Evolutionary conservation across 2,113 vertebrate species (phyloP).

Genomic region (Seriola quinqueradiata): DNA sequence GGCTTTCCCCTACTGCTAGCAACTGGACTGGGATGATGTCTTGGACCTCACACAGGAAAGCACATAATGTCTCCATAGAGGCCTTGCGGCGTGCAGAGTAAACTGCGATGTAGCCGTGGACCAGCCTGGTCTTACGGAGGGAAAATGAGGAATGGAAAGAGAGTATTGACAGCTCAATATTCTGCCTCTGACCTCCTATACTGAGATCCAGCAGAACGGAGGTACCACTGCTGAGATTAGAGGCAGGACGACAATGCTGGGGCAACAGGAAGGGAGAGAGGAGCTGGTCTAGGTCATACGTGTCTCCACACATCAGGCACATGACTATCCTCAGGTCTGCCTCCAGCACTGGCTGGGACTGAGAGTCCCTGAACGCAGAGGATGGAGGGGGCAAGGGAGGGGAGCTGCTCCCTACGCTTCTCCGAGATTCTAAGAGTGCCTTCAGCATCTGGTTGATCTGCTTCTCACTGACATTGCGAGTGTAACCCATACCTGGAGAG

Average conservation of each 20-base stretch:
- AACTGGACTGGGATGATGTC: slow-evolving; percentile 96
- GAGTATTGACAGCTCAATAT: slow-evolving; percentile 90
- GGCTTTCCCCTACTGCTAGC: slow-evolving; percentile 89
- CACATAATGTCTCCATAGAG: slow-evolving; percentile 93
- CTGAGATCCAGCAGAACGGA: slow-evolving; percentile 90
- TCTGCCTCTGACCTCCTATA: slow-evolving; percentile 88
- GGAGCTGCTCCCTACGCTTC: slow-evolving; percentile 85
- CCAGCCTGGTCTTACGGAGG: slow-evolving; percentile 90
- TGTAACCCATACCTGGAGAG: slow-evolving; percentile 90
- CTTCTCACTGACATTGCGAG: slow-evolving; percentile 92
- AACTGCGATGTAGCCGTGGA: slow-evolving; percentile 95
- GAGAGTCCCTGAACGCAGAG: slow-evolving; percentile 87
- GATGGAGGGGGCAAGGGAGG: slow-evolving; percentile 82
- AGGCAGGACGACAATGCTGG: slow-evolving; percentile 87
- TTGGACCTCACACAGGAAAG: slow-evolving; percentile 96
- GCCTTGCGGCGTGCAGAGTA: slow-evolving; percentile 93
- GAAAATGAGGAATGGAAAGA: slow-evolving; percentile 96
- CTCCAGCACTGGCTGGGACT: slow-evolving; percentile 82
- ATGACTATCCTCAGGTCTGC: slow-evolving; percentile 91
- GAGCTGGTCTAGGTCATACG: slow-evolving; percentile 90
- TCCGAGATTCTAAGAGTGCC: slow-evolving; percentile 90
- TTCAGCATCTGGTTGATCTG: slow-evolving; percentile 93
- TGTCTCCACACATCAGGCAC: slow-evolving; percentile 97
- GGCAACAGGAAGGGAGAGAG: slow-evolving; percentile 91
- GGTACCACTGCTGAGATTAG: slow-evolving; percentile 81